Percentiles rank a stretch among this genome's conserved stretches.
Conservation (phyloP, 1,140 invertebrate genomes). For the Laupala kohalensis region DNA sequence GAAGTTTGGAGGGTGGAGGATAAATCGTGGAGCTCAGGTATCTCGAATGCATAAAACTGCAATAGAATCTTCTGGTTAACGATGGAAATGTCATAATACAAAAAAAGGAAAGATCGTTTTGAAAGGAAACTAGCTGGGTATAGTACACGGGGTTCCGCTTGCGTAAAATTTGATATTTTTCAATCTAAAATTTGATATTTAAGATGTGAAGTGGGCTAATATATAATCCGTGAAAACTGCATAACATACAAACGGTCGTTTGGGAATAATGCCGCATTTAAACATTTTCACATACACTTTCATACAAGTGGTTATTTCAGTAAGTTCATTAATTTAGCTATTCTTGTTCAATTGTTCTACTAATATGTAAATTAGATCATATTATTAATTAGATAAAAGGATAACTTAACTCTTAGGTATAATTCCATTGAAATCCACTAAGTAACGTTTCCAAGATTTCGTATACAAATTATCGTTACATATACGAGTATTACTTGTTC, state of each 20-base stretch:
- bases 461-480: neutral
- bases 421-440: neutral
- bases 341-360: neutral
- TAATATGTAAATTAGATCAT: neutral
- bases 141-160: too few relatives aligned
- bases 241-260: too few relatives aligned
- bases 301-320: too few relatives aligned
- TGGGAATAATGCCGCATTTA: too few relatives aligned
- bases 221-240: too few relatives aligned
- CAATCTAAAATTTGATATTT: too few relatives aligned
- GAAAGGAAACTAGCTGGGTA: neutral
- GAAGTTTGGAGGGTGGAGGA: neutral
- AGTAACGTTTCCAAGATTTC: neutral
- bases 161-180: too few relatives aligned
- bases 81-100: too few relatives aligned
- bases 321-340: neutral
- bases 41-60: too few relatives aligned
- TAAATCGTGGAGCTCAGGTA: too few relatives aligned
- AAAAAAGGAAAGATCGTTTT: neutral
- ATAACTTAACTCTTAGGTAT: neutral
- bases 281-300: too few relatives aligned
- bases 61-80: neutral
- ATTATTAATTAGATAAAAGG: neutral
- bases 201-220: too few relatives aligned
- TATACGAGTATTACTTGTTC: neutral